A percentile compares a stretch with the other conserved stretches of the same genome.
Evolutionary conservation across 2,888 invertebrate species (phyloP).

Genomic region (Abrostola tripartita): DNA sequence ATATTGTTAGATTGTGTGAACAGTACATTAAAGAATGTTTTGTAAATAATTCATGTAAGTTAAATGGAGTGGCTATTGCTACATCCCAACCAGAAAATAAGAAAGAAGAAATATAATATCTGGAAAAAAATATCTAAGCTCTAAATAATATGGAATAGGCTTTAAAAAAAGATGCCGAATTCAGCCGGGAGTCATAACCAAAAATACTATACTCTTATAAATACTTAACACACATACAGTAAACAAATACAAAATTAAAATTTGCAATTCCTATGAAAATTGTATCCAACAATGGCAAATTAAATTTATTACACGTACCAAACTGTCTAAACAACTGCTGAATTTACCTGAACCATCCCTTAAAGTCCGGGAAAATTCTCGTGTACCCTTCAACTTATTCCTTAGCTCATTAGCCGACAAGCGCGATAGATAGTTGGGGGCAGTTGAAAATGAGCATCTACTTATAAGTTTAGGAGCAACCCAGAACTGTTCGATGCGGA

Average conservation of each 20-base stretch:
- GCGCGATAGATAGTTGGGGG: conserved; percentile 52
- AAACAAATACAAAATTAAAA: not conserved
- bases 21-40: too few relatives aligned
- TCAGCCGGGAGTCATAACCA: not conserved
- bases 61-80: too few relatives aligned
- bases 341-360: conserved; percentile 33
- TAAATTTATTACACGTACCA: conserved; percentile 29
- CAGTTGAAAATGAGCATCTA: conserved; percentile 65
- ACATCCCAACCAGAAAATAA: too few relatives aligned
- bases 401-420: conserved; percentile 53
- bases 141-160: too few relatives aligned
- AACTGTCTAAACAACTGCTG: conserved; percentile 29
- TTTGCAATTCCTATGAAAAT: not conserved
- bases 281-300: not conserved
- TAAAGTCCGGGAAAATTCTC: conserved; percentile 24
- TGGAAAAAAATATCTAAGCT: too few relatives aligned
- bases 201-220: not conserved
- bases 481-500: conserved; percentile 27
- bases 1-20: too few relatives aligned
- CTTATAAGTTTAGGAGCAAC: conserved; percentile 57
- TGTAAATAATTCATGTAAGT: too few relatives aligned
- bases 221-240: not conserved
- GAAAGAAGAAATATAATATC: too few relatives aligned
- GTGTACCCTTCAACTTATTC: conserved; percentile 32
- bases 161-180: not conserved